These are phyloP conservation scores for Itoplectis maculator DNA, from an alignment of 2,888 invertebrate species.

Conservation along the genomic window DNA sequence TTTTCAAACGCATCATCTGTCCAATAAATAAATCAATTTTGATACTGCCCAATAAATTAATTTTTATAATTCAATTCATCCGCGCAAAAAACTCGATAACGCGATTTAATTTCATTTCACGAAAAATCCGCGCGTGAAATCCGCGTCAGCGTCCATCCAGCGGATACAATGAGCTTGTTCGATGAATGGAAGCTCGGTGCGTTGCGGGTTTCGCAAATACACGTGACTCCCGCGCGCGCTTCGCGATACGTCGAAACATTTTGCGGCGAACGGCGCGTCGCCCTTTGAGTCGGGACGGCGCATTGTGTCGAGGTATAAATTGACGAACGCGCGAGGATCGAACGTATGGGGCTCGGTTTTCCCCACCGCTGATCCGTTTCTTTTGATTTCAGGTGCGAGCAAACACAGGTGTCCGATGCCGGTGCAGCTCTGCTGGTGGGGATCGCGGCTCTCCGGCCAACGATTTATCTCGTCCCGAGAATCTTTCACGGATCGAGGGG, in stretches of 20 bases:
- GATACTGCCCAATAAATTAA: no score
- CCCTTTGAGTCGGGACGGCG: background rate
- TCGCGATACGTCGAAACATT: conserved; percentile 49
- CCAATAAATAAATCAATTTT: no score
- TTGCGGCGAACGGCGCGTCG: conserved; percentile 4
- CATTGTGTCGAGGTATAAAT: conserved; percentile 62
- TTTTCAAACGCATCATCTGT: no score
- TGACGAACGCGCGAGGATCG: conserved; percentile 40
- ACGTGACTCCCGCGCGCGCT: conserved; percentile 55
- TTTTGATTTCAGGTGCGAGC: conserved; percentile 82
- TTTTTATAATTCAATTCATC: background rate
- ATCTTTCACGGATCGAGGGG: conserved; percentile 40
- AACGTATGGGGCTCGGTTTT: conserved; percentile 23
- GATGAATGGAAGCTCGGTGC: conserved; percentile 18
- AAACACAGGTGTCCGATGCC: conserved; percentile 82
- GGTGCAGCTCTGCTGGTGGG: conserved; percentile 32
- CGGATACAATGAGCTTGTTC: conserved; percentile 10
- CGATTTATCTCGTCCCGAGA: conserved; percentile 45
- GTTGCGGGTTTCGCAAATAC: conserved; percentile 58
- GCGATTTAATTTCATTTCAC: background rate
- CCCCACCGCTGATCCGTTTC: conserved; percentile 57
- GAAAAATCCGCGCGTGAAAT: background rate
- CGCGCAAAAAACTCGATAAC: background rate
- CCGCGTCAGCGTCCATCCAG: background rate
- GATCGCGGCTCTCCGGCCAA: background rate